phyloP scores from a whole-genome alignment of 1,140 invertebrate species.

The Eumeta japonica region DNA sequence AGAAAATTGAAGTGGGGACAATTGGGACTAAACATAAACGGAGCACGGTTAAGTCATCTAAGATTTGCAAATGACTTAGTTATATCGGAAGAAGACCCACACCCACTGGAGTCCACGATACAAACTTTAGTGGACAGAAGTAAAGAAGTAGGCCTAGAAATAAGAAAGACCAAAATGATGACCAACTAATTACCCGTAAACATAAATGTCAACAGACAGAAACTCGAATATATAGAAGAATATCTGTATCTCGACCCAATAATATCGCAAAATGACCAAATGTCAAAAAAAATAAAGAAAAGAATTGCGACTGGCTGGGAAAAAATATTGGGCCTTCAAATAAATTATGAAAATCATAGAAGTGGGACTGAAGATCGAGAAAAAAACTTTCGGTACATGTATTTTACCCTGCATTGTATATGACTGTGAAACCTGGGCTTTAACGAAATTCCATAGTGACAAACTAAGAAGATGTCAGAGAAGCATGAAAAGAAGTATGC shows the following conservation, averaged over 20 bases:
- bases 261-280: too few species aligned
- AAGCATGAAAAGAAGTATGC: too few species aligned
- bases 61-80: too few species aligned
- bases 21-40: slow-evolving; percentile 15
- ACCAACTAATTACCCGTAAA: too few species aligned
- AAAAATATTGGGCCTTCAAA: slow-evolving; percentile 18
- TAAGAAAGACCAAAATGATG: slow-evolving; percentile 16
- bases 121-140: too few species aligned
- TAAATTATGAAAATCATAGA: slow-evolving; percentile 18
- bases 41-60: too few species aligned
- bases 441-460: slow-evolving; percentile 8
- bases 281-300: too few species aligned
- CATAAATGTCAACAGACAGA: too few species aligned
- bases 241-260: too few species aligned
- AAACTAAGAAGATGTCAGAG: slow-evolving; percentile 9
- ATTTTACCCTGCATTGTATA: too few species aligned
- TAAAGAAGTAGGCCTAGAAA: slow-evolving; percentile 10
- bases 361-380: slow-evolving; percentile 12
- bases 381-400: slow-evolving; percentile 13
- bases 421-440: too few species aligned
- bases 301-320: slow-evolving; percentile 13
- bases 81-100: slow-evolving; percentile 9
- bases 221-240: too few species aligned
- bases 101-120: slow-evolving; percentile 9
- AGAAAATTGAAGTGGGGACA: slow-evolving; percentile 11